Percentiles rank a stretch among this genome's conserved stretches.
These are phyloP conservation scores for Lytechinus pictus DNA, from an alignment of 35 echinoderm and acorn worm species.

Conservation along the genomic window DNA sequence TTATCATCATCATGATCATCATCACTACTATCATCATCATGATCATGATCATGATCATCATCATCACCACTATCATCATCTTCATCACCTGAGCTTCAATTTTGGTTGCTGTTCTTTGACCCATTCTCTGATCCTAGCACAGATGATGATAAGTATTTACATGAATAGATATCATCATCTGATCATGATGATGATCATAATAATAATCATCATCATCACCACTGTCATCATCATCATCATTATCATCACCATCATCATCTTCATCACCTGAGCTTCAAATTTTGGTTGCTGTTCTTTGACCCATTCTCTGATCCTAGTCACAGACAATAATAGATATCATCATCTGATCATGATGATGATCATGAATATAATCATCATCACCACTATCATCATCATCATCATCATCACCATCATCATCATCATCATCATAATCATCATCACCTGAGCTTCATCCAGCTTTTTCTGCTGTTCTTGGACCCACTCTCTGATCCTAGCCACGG, in stretches of 20 bases:
- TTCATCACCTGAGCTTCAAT: no score
- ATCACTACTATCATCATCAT: no score
- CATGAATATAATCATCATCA: not conserved
- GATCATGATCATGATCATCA: no score
- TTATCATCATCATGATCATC: no score
- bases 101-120: no score
- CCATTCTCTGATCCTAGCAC: no score
- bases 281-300: no score
- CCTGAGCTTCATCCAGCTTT: slow-evolving; percentile 17
- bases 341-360: not conserved
- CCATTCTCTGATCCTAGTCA: no score
- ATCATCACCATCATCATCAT: not conserved
- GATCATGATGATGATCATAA: no score
- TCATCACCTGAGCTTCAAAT: no score
- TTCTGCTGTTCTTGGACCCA: not conserved
- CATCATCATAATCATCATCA: not conserved
- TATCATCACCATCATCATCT: not conserved
- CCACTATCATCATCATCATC: not conserved
- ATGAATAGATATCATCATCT: not conserved
- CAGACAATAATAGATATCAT: not conserved
- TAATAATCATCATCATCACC: not conserved
- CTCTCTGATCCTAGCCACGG: slow-evolving; percentile 25
- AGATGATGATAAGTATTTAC: no score
- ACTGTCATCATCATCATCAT: no score
- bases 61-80: not conserved